phyloP scores from a whole-genome alignment of 2,888 invertebrate genomes.

The Erebia ligea region DNA sequence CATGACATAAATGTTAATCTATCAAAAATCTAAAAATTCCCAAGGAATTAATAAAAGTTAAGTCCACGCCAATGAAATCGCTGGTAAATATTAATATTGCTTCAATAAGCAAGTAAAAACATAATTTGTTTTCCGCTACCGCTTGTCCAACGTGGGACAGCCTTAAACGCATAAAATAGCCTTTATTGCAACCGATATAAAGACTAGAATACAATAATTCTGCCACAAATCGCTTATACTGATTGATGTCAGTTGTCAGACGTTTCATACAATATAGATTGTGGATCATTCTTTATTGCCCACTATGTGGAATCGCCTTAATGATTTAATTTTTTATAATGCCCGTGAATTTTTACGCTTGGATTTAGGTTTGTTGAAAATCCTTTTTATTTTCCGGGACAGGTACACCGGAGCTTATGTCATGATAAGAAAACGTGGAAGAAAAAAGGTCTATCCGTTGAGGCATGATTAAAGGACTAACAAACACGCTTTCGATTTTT shows the following conservation, averaged over 20 bases:
- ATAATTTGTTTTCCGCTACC: background rate
- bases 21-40: background rate
- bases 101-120: background rate
- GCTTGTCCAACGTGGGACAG: conserved; percentile 13
- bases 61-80: too few relatives aligned
- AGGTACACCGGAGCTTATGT: too few relatives aligned
- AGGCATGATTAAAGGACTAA: too few relatives aligned
- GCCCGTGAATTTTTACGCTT: background rate
- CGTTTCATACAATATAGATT: conserved; percentile 16
- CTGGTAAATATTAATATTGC: too few relatives aligned
- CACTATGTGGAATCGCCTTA: conserved; percentile 3
- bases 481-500: too few relatives aligned
- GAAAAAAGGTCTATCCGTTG: too few relatives aligned
- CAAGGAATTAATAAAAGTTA: too few relatives aligned
- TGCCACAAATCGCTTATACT: conserved; percentile 6
- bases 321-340: background rate
- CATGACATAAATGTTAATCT: too few relatives aligned
- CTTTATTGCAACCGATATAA: conserved; percentile 20
- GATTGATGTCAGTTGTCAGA: conserved; percentile 28
- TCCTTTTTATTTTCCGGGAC: too few relatives aligned
- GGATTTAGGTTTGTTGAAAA: too few relatives aligned
- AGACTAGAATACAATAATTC: conserved; percentile 22
- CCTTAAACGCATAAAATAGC: conserved; percentile 5
- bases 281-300: conserved; percentile 16
- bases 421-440: too few relatives aligned